Percentiles rank a stretch among this genome's conserved stretches.
Evolutionary conservation across 2,888 invertebrate species (phyloP).

Genomic region (Acholoe squamosa): DNA sequence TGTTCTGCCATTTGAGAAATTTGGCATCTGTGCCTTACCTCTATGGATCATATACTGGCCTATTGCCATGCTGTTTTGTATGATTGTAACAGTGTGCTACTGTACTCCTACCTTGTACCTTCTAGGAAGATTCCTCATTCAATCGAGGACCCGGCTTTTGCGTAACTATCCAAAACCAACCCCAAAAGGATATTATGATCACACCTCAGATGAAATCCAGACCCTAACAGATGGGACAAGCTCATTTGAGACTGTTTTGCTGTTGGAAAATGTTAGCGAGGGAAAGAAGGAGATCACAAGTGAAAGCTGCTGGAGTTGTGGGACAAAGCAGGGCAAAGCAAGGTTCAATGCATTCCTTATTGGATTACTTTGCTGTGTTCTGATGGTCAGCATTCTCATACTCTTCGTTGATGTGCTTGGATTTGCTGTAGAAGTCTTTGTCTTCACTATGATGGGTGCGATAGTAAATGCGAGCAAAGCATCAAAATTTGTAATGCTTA

Average conservation of each 20-base stretch:
- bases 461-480: constrained; percentile 80
- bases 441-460: constrained; percentile 81
- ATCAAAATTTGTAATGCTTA: constrained; percentile 79
- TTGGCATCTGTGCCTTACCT: constrained; percentile 69
- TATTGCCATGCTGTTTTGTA: constrained; percentile 66
- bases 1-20: constrained; percentile 71
- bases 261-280: constrained; percentile 70
- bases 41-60: constrained; percentile 70
- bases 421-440: constrained; percentile 78
- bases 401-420: constrained; percentile 79
- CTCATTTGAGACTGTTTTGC: constrained; percentile 68
- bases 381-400: constrained; percentile 70
- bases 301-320: constrained; percentile 25
- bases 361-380: constrained; percentile 66
- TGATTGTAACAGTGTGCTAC: constrained; percentile 68
- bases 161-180: constrained; percentile 35
- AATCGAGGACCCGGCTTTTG: constrained; percentile 65
- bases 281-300: constrained; percentile 11
- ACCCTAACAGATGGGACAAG: constrained; percentile 67
- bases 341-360: constrained; percentile 63
- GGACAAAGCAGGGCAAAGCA: constrained; percentile 31
- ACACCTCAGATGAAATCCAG: neutral
- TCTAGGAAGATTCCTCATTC: constrained; percentile 67
- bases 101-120: constrained; percentile 70
- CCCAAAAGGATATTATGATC: neutral